Base-by-base conservation (phyloP, 2,888 invertebrate species). In the Andrena haemorrhoa region DNA sequence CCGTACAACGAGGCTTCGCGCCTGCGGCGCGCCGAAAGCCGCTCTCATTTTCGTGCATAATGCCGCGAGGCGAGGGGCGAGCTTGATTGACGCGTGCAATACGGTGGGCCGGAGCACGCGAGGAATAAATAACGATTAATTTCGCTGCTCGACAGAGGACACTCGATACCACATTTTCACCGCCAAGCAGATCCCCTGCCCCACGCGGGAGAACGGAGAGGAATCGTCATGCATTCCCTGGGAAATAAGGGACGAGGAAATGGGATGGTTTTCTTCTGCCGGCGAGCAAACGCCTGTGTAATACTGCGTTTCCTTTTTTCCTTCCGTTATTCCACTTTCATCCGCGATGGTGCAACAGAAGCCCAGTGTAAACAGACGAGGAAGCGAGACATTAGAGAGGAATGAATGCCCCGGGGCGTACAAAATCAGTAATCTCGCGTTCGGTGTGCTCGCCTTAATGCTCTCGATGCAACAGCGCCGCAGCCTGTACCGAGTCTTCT, bases 401-500 rank as follows among this genome's bases (percentile, higher is more conserved):
- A 89, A 90, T 85, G 87, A 89, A 89, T 86, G 87, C 83, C 85
- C 84, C 84, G 86, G 82, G 86, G 89, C 91, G 91, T 91, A 86
- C 66, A 86, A 80, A 91, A 91, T 91, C 91, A 88, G 89, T 91
- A 91, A 91, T 91, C 85, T 90, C 79, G 79, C 72, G 75, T 79
- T 82, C 70, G 72, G 75, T 65, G 61, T 76, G 75, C 72, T 70
- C 82, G 70, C 76, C 77, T 80, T 79, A 81, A 88, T 84, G 83
- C 84, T 72, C 56, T 35, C 81, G 80, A 85, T 86, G 79, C 69
- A 76, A 72, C 80, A 3, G 68, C 74, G 63, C 51, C 58, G 56
- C 74, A 31, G 47, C 58, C 51, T 1, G 41, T 66, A 0, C 7
- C 51, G 51, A 51, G 20, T 7, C 8, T 2, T 51, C 51, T 51